These are phyloP conservation scores for Plagiodera versicolora DNA, from an alignment of 2,888 invertebrate species.

Conservation along the genomic window DNA sequence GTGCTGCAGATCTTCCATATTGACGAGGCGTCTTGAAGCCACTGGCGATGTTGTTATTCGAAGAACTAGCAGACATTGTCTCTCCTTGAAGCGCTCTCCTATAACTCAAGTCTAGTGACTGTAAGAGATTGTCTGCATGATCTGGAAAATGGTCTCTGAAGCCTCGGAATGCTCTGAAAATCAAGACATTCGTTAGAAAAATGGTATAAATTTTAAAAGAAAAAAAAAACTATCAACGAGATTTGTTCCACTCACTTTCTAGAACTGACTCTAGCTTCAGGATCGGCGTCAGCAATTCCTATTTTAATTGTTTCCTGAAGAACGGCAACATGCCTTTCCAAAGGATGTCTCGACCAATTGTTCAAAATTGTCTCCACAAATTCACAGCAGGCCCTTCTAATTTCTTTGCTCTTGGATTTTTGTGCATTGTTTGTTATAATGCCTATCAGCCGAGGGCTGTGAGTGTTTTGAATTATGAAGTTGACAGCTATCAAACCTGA, in stretches of 20 bases:
- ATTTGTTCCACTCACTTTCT: slow-evolving; percentile 65
- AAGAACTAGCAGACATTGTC: slow-evolving; percentile 62
- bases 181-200: no score
- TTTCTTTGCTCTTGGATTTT: slow-evolving; percentile 89
- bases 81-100: slow-evolving; percentile 63
- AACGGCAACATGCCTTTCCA: slow-evolving; percentile 78
- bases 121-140: slow-evolving; percentile 82
- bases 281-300: slow-evolving; percentile 92
- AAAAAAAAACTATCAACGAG: neutral
- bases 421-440: slow-evolving; percentile 75
- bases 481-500: slow-evolving; percentile 84
- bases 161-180: slow-evolving; percentile 80
- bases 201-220: no score
- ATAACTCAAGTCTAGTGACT: slow-evolving; percentile 78
- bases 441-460: slow-evolving; percentile 77
- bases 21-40: slow-evolving; percentile 53
- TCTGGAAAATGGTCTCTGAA: slow-evolving; percentile 90
- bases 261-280: slow-evolving; percentile 79
- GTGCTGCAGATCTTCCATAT: slow-evolving; percentile 48
- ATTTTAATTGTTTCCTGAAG: slow-evolving; percentile 83
- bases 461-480: slow-evolving; percentile 85
- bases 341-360: slow-evolving; percentile 80
- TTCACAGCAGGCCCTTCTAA: slow-evolving; percentile 78
- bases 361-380: slow-evolving; percentile 81
- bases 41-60: slow-evolving; percentile 57